phyloP scores from a whole-genome alignment of 23 tunicate species.

The Pegea sp. region DNA sequence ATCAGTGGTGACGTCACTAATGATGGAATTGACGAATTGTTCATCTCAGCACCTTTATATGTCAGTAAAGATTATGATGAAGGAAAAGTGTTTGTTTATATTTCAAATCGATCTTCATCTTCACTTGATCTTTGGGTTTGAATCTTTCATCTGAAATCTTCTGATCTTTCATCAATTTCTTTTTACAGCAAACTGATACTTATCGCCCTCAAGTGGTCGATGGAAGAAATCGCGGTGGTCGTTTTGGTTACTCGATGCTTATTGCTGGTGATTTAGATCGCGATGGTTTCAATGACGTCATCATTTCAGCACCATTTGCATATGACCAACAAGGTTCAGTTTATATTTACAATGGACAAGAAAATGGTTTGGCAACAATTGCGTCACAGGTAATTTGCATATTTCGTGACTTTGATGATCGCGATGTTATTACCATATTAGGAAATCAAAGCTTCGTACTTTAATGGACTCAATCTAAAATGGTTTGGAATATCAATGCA shows the following conservation, averaged over 20 bases:
- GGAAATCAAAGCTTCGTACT: conserved; percentile 8
- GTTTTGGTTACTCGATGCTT: neutral
- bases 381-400: too few species aligned
- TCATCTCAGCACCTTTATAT: neutral
- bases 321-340: neutral
- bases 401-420: too few species aligned
- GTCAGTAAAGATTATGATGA: neutral
- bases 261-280: neutral
- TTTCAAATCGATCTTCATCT: neutral
- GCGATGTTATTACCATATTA: neutral
- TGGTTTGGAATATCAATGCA: conserved; percentile 20
- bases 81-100: neutral
- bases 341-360: neutral
- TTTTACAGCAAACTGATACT: too few species aligned
- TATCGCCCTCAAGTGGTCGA: too few species aligned
- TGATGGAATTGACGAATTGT: neutral
- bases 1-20: neutral
- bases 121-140: neutral
- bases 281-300: neutral
- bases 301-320: neutral
- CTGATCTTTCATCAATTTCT: too few species aligned
- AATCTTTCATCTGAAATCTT: too few species aligned
- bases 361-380: neutral
- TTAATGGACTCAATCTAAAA: conserved; percentile 4
- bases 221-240: neutral